Conservation (phyloP, 64 coral and sea anemone species). For the Actinia tenebrosa region DNA sequence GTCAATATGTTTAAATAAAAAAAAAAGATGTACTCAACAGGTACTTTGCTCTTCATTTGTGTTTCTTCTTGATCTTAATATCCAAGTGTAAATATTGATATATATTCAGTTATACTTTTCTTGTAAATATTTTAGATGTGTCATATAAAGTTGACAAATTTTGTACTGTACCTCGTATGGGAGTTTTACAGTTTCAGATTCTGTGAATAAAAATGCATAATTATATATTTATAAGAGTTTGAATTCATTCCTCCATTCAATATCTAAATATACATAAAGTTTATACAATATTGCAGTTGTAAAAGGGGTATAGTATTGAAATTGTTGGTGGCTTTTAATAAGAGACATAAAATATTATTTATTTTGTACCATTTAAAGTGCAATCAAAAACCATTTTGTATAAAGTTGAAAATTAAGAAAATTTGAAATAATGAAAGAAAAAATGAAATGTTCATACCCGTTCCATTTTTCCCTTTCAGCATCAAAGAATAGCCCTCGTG, state of each 20-base stretch:
- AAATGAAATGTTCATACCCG: slow-evolving; percentile 38
- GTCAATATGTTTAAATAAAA: no score
- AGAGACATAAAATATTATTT: neutral
- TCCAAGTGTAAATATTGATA: no score
- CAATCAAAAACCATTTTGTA: neutral
- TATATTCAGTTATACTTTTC: no score
- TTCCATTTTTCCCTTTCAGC: slow-evolving; percentile 85
- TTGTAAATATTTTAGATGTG: neutral
- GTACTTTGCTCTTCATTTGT: neutral
- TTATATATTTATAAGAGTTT: neutral
- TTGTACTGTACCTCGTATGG: slow-evolving; percentile 94
- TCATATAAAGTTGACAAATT: neutral
- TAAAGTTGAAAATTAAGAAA: neutral
- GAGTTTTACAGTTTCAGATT: slow-evolving; percentile 93
- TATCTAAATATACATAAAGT: no score
- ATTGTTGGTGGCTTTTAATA: no score
- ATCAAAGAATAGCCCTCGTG: slow-evolving; percentile 96
- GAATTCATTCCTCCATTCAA: neutral
- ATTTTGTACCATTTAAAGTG: neutral
- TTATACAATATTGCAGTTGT: no score
- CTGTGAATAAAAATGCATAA: slow-evolving; percentile 39
- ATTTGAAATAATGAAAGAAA: neutral
- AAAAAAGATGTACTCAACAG: neutral
- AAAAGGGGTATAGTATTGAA: no score
- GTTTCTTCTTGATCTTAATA: neutral